These are phyloP conservation scores for Volucella inanis DNA, from an alignment of 2,888 invertebrate species.

Conservation along the genomic window DNA sequence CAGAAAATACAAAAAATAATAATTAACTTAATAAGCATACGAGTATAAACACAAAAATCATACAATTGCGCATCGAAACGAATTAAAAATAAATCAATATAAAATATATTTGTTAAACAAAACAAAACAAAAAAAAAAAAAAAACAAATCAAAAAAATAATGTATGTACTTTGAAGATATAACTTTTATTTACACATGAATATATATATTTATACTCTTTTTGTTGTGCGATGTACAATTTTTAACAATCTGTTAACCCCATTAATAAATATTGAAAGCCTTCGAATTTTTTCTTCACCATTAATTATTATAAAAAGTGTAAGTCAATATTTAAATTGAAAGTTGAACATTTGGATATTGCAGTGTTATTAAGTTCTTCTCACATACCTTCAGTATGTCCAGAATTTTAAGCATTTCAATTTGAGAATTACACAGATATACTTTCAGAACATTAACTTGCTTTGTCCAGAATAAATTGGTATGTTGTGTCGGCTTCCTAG, in stretches of 20 bases:
- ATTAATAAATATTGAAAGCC: conserved; percentile 17
- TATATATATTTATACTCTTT: conserved; percentile 49
- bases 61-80: conserved; percentile 72
- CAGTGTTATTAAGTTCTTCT: conserved; percentile 40
- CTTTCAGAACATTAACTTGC: too few species aligned
- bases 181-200: conserved; percentile 61
- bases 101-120: conserved; percentile 1
- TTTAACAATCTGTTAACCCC: conserved; percentile 41
- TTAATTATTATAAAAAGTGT: conserved; percentile 1
- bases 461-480: too few species aligned
- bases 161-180: conserved; percentile 40
- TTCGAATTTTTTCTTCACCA: conserved; percentile 56
- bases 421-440: too few species aligned
- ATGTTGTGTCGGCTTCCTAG: too few species aligned
- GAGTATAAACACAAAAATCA: conserved; percentile 45
- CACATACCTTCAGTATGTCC: background rate
- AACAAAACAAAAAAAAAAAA: conserved; percentile 26
- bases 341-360: conserved; percentile 30
- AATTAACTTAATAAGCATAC: conserved; percentile 32
- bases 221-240: conserved; percentile 63
- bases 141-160: conserved; percentile 21
- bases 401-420: too few species aligned
- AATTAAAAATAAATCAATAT: conserved; percentile 18
- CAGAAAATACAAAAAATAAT: conserved; percentile 3
- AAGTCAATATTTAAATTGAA: conserved; percentile 28